Evolutionary conservation across 2,113 vertebrate species (phyloP).

Genomic region (Laticauda colubrina): DNA sequence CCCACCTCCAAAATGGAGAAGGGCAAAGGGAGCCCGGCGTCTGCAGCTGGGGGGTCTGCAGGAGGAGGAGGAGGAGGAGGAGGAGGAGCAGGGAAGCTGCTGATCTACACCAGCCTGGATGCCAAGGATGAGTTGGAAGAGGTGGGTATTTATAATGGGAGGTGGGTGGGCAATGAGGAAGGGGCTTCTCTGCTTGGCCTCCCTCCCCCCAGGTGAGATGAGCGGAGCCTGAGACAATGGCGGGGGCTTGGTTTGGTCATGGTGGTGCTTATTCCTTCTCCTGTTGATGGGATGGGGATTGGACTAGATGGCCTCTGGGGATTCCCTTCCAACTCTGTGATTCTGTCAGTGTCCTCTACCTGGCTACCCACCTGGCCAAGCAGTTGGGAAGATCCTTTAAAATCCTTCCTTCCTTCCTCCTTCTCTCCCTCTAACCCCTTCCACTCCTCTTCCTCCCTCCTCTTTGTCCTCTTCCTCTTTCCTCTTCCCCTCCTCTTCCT

Average conservation of each 20-base stretch:
- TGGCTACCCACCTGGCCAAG: too few species aligned
- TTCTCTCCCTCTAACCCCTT: too few species aligned
- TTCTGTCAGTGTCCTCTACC: too few species aligned
- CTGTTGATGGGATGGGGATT: too few species aligned
- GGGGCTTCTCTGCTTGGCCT: not conserved
- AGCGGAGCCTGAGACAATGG: not conserved
- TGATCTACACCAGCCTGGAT: constrained; percentile 88
- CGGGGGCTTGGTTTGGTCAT: not conserved
- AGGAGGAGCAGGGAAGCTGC: constrained; percentile 81
- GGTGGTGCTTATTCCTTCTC: not conserved
- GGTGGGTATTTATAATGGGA: constrained; percentile 61
- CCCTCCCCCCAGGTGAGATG: rapidly evolving
- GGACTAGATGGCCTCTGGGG: too few species aligned
- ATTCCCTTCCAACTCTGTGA: too few species aligned
- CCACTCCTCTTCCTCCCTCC: too few species aligned
- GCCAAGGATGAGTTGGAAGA: constrained; percentile 96
- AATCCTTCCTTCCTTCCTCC: too few species aligned
- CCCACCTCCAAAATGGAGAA: constrained; percentile 62
- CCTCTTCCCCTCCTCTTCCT: too few species aligned
- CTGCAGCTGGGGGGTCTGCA: constrained; percentile 29
- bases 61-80: constrained; percentile 65
- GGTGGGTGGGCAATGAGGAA: not conserved
- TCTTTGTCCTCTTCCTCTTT: too few species aligned
- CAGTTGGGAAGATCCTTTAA: too few species aligned
- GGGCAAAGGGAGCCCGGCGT: constrained; percentile 73